Percentiles rank a stretch among this genome's conserved stretches.
phyloP scores from a whole-genome alignment of 2,113 vertebrate species.

The Ondatra zibethicus region DNA sequence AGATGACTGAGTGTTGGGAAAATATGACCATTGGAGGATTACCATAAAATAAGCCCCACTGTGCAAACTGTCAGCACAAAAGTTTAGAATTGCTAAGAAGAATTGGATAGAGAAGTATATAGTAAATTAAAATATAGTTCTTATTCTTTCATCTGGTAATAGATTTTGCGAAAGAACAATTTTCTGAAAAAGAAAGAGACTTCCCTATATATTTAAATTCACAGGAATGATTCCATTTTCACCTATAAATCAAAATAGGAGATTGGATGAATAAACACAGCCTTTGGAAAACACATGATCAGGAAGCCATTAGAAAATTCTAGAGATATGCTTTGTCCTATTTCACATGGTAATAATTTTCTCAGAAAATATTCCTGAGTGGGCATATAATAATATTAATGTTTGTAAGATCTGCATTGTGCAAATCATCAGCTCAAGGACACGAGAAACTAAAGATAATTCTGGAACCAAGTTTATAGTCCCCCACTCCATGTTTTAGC shows the following conservation, averaged over 20 bases:
- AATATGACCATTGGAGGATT: neutral
- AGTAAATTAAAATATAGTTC: neutral
- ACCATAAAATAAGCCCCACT: neutral
- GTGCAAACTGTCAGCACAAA: constrained; percentile 14
- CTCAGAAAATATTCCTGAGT: neutral
- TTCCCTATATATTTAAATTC: constrained; percentile 12
- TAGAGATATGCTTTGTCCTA: neutral
- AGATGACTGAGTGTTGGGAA: neutral
- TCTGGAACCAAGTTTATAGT: neutral
- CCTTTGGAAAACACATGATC: neutral
- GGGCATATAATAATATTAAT: neutral
- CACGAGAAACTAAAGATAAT: neutral
- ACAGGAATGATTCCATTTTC: constrained; percentile 9
- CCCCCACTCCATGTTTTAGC: neutral
- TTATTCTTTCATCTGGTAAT: neutral
- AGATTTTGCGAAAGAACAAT: neutral
- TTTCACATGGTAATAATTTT: neutral
- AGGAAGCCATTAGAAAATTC: neutral
- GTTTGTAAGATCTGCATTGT: neutral
- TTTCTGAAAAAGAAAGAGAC: neutral
- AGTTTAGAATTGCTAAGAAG: neutral
- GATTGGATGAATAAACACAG: neutral
- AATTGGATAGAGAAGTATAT: neutral
- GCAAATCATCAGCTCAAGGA: neutral
- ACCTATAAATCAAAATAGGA: neutral